A percentile compares a stretch with the other conserved stretches of the same genome.
Evolutionary conservation across 2,113 vertebrate genomes (phyloP).

Genomic region (Mobula hypostoma): DNA sequence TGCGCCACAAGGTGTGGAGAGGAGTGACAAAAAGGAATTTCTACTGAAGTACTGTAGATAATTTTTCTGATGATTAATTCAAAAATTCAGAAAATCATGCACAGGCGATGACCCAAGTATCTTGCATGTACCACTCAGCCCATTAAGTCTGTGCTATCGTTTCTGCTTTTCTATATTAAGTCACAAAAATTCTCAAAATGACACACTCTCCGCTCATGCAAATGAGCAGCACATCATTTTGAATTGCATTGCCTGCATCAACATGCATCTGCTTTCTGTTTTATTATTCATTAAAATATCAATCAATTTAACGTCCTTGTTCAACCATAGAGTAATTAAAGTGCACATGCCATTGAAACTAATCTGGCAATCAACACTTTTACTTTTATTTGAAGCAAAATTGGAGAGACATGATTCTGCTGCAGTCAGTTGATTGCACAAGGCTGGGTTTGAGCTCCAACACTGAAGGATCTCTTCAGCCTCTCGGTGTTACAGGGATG

Average conservation of each 20-base stretch:
- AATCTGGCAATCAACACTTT: conserved; percentile 28
- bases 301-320: conserved; percentile 21
- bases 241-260: neutral
- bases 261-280: conserved; percentile 19
- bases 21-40: too few relatives aligned
- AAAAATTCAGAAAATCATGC: too few relatives aligned
- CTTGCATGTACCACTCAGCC: too few relatives aligned
- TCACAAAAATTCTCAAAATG: neutral
- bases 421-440: neutral
- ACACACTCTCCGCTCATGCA: neutral
- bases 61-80: too few relatives aligned
- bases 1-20: too few relatives aligned
- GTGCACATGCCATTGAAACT: conserved; percentile 29
- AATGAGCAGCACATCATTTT: neutral
- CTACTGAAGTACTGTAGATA: too few relatives aligned
- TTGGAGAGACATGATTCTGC: neutral
- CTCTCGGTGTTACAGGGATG: neutral
- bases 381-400: neutral
- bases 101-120: too few relatives aligned
- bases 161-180: too few relatives aligned
- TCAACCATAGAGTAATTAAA: conserved; percentile 31
- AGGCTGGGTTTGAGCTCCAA: neutral
- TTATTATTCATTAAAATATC: conserved; percentile 35
- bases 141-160: too few relatives aligned
- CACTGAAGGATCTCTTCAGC: neutral